Evolutionary conservation across 1,140 invertebrate species (phyloP).

Genomic region (Mactra quadrangularis): DNA sequence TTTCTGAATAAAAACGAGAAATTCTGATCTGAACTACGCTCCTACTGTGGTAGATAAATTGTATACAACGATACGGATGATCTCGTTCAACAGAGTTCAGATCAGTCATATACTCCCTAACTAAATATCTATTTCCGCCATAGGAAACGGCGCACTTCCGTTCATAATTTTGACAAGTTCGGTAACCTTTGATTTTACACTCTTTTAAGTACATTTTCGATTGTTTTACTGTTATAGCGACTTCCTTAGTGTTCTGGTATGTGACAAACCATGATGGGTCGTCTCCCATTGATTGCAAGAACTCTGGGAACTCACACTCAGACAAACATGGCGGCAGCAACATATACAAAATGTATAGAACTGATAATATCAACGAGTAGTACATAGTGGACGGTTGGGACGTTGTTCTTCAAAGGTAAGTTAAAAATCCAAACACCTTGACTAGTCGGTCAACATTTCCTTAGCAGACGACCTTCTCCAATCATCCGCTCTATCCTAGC

Average conservation of each 20-base stretch:
- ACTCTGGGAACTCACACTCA: conserved; percentile 49
- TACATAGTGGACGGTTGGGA: too few relatives aligned
- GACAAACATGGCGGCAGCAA: conserved; percentile 8
- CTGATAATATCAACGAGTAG: neutral
- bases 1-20: conserved; percentile 1
- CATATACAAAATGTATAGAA: neutral
- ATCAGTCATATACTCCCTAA: conserved; percentile 26
- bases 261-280: conserved; percentile 38
- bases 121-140: conserved; percentile 17
- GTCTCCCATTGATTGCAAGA: conserved; percentile 43
- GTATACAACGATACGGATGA: conserved; percentile 27
- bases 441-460: too few relatives aligned
- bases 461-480: too few relatives aligned
- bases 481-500: too few relatives aligned
- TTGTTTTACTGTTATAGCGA: conserved; percentile 35
- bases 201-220: conserved; percentile 37
- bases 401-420: too few relatives aligned
- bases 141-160: conserved; percentile 27
- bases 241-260: conserved; percentile 40
- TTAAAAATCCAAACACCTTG: too few relatives aligned
- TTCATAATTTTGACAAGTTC: conserved; percentile 7
- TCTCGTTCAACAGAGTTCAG: conserved; percentile 10
- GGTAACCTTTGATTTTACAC: conserved; percentile 25
- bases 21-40: conserved; percentile 57
- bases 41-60: conserved; percentile 45